Conservation (phyloP, 2,888 invertebrate genomes). For the Drosophila formosana region DNA sequence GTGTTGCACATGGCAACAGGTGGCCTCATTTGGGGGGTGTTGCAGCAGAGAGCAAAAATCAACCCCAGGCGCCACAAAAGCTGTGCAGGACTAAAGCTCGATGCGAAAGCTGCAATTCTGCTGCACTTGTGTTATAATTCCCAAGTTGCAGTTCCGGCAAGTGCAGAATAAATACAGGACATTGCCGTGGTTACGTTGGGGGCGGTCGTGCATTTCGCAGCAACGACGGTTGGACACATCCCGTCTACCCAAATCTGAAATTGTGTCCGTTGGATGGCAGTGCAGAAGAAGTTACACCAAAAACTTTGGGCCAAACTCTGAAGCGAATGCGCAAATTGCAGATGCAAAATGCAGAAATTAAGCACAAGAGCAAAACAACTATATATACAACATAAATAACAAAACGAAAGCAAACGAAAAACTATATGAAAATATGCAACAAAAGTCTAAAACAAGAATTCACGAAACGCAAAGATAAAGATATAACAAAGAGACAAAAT, state of each 20-base stretch:
- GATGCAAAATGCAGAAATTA: conserved; percentile 27
- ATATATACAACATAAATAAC: conserved; percentile 15
- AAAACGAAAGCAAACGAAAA: conserved; percentile 50
- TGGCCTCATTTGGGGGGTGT: conserved; percentile 16
- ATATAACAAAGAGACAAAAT: conserved; percentile 21
- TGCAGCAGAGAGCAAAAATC: conserved; percentile 7
- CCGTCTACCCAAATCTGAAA: conserved; percentile 74
- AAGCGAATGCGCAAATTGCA: conserved; percentile 14
- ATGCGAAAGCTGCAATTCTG: conserved; percentile 39
- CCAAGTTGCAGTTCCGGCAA: conserved; percentile 57
- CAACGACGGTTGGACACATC: conserved; percentile 78
- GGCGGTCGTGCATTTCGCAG: conserved; percentile 81
- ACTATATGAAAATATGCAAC: conserved; percentile 44
- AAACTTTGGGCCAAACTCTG: conserved; percentile 35
- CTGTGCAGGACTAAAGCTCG: conserved; percentile 54
- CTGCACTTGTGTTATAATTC: conserved; percentile 68
- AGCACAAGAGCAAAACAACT: conserved; percentile 8
- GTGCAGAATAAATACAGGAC: conserved; percentile 56
- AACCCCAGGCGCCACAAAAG: conserved; percentile 37
- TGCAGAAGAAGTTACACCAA: conserved; percentile 57
- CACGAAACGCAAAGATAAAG: conserved; percentile 69
- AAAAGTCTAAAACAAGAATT: conserved; percentile 67
- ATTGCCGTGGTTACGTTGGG: conserved; percentile 24
- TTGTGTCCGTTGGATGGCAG: conserved; percentile 70
- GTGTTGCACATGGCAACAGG: conserved; percentile 16